phyloP scores from a whole-genome alignment of 2,888 invertebrate species.

The Neocrepidodera transversa region DNA sequence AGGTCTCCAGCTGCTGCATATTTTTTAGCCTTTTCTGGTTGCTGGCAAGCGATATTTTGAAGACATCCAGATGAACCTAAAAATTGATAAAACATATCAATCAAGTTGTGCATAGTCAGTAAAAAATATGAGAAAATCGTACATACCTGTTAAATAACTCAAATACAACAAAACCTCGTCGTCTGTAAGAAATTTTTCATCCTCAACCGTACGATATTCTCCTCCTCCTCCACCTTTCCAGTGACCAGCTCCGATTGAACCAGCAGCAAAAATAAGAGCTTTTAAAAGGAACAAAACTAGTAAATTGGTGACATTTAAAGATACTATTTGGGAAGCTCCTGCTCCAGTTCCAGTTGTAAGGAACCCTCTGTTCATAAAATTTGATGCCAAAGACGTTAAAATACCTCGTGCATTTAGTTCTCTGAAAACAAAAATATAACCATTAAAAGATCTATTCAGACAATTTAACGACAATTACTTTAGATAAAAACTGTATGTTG shows the following conservation, averaged over 20 bases:
- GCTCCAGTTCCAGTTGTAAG: conserved; percentile 43
- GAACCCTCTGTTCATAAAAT: conserved; percentile 54
- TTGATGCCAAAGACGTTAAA: conserved; percentile 53
- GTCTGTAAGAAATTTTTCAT: conserved; percentile 64
- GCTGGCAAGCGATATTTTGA: conserved; percentile 77
- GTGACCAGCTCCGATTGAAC: conserved; percentile 73
- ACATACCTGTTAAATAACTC: conserved; percentile 69
- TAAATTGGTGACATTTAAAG: conserved; percentile 82
- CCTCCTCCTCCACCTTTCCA: conserved; percentile 54
- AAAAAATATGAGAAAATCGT: too few relatives aligned
- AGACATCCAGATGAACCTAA: conserved; percentile 69
- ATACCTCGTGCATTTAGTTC: conserved; percentile 54
- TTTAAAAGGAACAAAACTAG: conserved; percentile 81
- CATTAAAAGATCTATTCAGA: neutral
- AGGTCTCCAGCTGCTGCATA: conserved; percentile 82
- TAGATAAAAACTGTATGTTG: neutral
- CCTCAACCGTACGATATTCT: conserved; percentile 66
- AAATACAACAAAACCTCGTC: conserved; percentile 76
- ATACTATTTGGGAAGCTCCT: conserved; percentile 67
- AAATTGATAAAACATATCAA: conserved; percentile 44
- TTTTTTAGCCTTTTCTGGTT: conserved; percentile 74
- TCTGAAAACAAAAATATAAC: conserved; percentile 37
- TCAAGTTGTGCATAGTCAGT: too few relatives aligned
- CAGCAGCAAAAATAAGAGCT: conserved; percentile 82
- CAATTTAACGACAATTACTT: too few relatives aligned